Conservation (phyloP, 2,888 invertebrate species). For the Sesamia inferens region DNA sequence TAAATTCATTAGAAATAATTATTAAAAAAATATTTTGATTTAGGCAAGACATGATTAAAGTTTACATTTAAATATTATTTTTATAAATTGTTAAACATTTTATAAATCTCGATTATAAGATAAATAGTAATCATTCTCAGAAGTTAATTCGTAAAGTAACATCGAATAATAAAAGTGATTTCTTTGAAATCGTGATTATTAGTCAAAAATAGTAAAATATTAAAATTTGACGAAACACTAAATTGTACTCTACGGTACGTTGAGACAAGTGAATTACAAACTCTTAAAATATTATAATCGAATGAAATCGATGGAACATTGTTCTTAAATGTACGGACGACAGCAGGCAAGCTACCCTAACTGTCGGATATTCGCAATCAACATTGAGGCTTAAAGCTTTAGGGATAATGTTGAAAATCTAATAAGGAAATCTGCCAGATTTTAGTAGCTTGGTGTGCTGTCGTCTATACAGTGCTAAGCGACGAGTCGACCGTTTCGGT, state of each 20-base stretch:
- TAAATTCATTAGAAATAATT: constrained; percentile 60
- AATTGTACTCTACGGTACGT: constrained; percentile 75
- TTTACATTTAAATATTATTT: constrained; percentile 63
- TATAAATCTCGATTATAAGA: constrained; percentile 62
- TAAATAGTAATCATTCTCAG: constrained; percentile 64
- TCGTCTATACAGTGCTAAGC: constrained; percentile 57
- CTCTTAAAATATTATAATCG: constrained; percentile 65
- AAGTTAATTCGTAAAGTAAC: constrained; percentile 69
- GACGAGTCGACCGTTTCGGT: constrained; percentile 58
- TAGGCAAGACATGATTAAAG: constrained; percentile 84
- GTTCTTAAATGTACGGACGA: constrained; percentile 65
- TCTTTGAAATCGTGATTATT: constrained; percentile 80
- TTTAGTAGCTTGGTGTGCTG: too few relatives aligned
- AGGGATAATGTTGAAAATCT: too few relatives aligned
- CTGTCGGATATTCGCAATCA: too few relatives aligned
- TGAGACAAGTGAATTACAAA: constrained; percentile 64
- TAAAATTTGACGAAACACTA: constrained; percentile 68
- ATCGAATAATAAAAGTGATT: constrained; percentile 75
- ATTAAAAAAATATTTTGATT: constrained; percentile 72
- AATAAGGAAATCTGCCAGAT: too few relatives aligned
- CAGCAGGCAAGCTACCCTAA: too few relatives aligned
- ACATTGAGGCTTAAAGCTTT: too few relatives aligned
- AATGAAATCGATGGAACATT: constrained; percentile 72
- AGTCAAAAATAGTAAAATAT: constrained; percentile 73
- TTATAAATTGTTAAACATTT: constrained; percentile 72